Conservation (phyloP, 2,797 vertebrate genomes). For the Paedocypris micromegethes region DNA sequence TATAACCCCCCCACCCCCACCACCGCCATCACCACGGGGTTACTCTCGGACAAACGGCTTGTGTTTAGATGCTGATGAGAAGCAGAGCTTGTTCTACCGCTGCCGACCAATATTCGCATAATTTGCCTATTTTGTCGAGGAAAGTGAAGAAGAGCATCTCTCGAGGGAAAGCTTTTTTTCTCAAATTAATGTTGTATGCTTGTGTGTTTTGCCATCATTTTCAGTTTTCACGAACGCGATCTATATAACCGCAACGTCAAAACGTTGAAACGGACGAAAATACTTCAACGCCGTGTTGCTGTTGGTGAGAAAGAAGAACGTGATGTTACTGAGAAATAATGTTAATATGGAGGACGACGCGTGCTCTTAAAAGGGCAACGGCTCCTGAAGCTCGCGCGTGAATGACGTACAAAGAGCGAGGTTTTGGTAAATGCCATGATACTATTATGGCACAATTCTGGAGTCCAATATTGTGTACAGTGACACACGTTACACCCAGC, state of each 20-base stretch:
- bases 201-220: too few relatives aligned
- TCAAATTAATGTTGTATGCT: too few relatives aligned
- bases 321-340: slow-evolving; percentile 8
- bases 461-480: too few relatives aligned
- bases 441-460: too few relatives aligned
- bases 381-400: not conserved
- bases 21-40: slow-evolving; percentile 20
- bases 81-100: not conserved
- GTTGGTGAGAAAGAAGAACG: not conserved
- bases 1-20: not conserved
- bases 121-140: not conserved
- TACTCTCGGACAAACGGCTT: slow-evolving; percentile 45
- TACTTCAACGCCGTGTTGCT: not conserved
- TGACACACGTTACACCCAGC: too few relatives aligned
- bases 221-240: too few relatives aligned
- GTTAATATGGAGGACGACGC: not conserved
- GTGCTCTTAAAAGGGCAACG: slow-evolving; percentile 42
- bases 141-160: too few relatives aligned
- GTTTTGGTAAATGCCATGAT: too few relatives aligned
- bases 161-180: too few relatives aligned
- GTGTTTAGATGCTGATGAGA: not conserved
- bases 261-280: too few relatives aligned
- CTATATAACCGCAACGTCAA: too few relatives aligned
- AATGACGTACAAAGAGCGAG: too few relatives aligned
- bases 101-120: not conserved